phyloP scores from a whole-genome alignment of 2,888 invertebrate species.

The Melinaea marsaeus region DNA sequence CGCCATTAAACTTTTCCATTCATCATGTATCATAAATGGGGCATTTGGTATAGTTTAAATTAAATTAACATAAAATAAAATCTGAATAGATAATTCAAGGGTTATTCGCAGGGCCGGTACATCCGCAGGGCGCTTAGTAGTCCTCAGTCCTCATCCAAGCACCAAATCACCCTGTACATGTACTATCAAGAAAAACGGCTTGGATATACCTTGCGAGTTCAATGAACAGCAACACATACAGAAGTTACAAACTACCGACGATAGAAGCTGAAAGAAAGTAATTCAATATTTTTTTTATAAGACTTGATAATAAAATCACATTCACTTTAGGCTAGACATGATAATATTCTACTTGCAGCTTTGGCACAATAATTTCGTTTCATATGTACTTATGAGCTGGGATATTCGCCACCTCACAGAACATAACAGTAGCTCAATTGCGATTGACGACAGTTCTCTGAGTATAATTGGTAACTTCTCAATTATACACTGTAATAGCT shows the following conservation, averaged over 20 bases:
- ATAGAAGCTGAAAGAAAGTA: too few species aligned
- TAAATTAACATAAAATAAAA: neutral
- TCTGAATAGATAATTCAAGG: conserved; percentile 45
- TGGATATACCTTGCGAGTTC: conserved; percentile 92
- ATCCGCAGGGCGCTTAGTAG: conserved; percentile 79
- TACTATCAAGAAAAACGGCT: conserved; percentile 90
- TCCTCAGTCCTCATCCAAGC: conserved; percentile 81
- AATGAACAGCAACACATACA: conserved; percentile 88
- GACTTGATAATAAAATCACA: neutral
- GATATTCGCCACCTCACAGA: conserved; percentile 93
- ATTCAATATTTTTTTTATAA: too few species aligned
- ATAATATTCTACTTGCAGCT: conserved; percentile 93
- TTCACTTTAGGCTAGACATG: conserved; percentile 83
- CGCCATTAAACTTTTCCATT: neutral
- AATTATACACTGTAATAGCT: conserved; percentile 83
- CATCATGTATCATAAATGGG: too few species aligned
- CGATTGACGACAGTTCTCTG: conserved; percentile 91
- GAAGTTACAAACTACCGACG: conserved; percentile 45
- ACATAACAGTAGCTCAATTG: conserved; percentile 91
- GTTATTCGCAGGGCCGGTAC: conserved; percentile 70
- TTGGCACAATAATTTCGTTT: conserved; percentile 89
- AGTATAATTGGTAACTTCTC: conserved; percentile 87
- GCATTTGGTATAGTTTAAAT: neutral
- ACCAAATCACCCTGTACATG: conserved; percentile 90
- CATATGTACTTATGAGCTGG: conserved; percentile 90